Base-by-base conservation (phyloP, 2,113 vertebrate genomes). In the Chaetodon trifascialis region DNA sequence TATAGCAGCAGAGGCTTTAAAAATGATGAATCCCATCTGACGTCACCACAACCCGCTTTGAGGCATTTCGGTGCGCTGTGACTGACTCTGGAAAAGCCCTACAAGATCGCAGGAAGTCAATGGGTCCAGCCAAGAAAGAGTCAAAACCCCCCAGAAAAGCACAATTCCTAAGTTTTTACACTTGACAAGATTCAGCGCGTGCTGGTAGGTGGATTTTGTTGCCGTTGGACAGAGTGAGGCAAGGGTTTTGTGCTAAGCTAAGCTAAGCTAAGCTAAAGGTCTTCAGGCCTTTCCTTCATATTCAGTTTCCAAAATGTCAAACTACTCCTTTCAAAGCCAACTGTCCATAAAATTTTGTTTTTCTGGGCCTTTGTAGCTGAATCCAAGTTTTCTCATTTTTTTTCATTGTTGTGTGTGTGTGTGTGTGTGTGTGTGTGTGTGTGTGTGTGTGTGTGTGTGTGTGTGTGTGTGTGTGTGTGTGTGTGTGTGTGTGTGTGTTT, bases 321-420 rank as follows among this genome's bases (percentile, higher is more conserved):
- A 54, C 0, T 62, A 17, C 30, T 52, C 34, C 7, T 77, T 65
- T 51, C 11, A 54, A 58, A 44, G 19, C 3, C 34, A 59, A 38
- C 23, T 36, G 15, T 11, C 52, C 23, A 25, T 9, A 23, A 36
- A 7, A 17, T 54, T 23, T 11, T 0, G 49, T 51, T n/a, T 52
- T 25, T 64, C 73, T 75, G 30, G 40, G 21, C 36, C 12, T n/a
- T 66, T 14, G 49, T 11, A 65, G 30, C 4, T 38, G n/a, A 82
- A 25, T 62, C 42, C 38, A 56, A 44, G 14, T 49, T 46, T 42
- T 70, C 51, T 30, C 47, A n/a, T 62, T 65, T 5, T 36, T 19
- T 65, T 15, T 71, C 36, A 49, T 11, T 47, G 38, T 7, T 51
- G n/a, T 65, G 4, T 36, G 17, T 71, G 55, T 34, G 34, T 21